Base-by-base conservation (phyloP, 2,888 invertebrate species). In the Galerucella nymphaeae region DNA sequence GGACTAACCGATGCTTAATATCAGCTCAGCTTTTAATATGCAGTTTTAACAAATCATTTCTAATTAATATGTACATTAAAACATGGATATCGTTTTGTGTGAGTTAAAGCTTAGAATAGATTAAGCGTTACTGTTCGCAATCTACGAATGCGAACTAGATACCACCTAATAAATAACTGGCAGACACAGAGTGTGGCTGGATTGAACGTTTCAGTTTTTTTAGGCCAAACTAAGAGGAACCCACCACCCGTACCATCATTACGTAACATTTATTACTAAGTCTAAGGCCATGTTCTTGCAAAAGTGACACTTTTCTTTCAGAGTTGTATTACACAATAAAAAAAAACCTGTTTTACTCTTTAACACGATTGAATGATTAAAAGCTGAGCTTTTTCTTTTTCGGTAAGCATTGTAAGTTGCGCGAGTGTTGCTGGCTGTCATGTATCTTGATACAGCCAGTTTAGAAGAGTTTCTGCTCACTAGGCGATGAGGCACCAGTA, bases 401-500 rank as follows among this genome's bases (percentile, higher is more conserved):
- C 83, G 84, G 83, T 84, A 80, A 84, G 83, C 84, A 85, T 86
- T 85, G 85, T 84, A 83, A 83, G 82, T 84, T 84, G 85, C 85
- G 84, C 85, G 86, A 86, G 85, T 85, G 85, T 85, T 85, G 85
- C 84, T 85, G 85, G 85, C 85, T 85, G 85, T 83, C 85, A 82
- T 80, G 75, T 84, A 80, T 81, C 77, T 80, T 79, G 84, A 84
- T 83, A 70, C 70, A 84, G 85, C 85, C 85, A 84, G 84, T 85
- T 84, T 84, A 84, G 85, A 82, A 83, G 84, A 84, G 83, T 86
- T 85, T 85, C 81, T 84, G 85, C 87, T 72, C 86, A 86, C 78
- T 89, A 96, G 96, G 96, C 94, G 96, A 97, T 90, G 96, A 96
- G 90, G 96, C 96, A 87, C 95, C 96, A 83, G 94, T 96, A 86